phyloP scores from a whole-genome alignment of 2,888 invertebrate species.

The Junonia oenone region DNA sequence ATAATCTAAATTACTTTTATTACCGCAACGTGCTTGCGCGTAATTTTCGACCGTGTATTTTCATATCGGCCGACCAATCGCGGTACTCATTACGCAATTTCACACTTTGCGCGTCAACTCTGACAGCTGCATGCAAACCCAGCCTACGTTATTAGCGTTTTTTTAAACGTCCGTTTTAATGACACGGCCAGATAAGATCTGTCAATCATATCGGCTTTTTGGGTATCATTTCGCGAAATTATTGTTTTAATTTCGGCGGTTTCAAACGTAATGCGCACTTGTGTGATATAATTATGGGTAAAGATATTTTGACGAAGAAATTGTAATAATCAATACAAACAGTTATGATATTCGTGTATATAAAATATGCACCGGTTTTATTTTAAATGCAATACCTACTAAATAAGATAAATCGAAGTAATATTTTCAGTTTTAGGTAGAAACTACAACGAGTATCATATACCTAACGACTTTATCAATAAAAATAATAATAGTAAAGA shows the following conservation, averaged over 20 bases:
- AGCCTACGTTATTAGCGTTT: constrained; percentile 38
- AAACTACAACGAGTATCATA: no score
- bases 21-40: constrained; percentile 4
- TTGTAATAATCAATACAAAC: background rate
- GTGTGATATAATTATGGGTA: background rate
- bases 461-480: no score
- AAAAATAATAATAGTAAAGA: no score
- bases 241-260: background rate
- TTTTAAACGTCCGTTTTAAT: constrained; percentile 30
- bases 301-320: background rate
- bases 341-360: no score
- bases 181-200: constrained; percentile 16
- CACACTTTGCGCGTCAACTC: constrained; percentile 43
- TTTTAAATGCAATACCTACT: no score
- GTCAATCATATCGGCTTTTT: constrained; percentile 13
- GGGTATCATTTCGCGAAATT: background rate
- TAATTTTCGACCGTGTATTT: constrained; percentile 23
- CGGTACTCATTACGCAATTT: constrained; percentile 43
- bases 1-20: constrained; percentile 12
- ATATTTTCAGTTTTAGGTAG: no score
- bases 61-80: constrained; percentile 36
- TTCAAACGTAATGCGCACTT: background rate
- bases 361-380: no score
- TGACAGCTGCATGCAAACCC: constrained; percentile 46
- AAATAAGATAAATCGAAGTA: no score